Conservation (phyloP, 1,140 invertebrate genomes). For the Drosophila busckii region DNA sequence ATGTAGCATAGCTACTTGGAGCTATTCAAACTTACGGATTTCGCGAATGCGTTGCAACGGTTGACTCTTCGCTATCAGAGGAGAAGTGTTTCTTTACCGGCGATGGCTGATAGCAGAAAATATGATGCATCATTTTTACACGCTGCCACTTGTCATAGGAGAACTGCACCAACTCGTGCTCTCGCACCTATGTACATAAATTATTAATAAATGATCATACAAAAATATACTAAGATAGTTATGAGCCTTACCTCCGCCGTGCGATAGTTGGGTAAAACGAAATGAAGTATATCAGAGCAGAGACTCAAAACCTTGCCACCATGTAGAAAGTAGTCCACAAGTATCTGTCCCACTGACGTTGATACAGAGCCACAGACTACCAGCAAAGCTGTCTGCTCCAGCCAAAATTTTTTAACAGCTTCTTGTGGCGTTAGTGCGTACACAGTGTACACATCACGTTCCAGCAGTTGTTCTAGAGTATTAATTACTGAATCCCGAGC, state of each 20-base stretch:
- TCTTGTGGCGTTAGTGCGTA: slow-evolving; percentile 85
- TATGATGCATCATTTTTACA: slow-evolving; percentile 91
- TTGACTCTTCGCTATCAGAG: slow-evolving; percentile 82
- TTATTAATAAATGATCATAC: background rate
- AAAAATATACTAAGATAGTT: background rate
- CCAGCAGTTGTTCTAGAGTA: slow-evolving; percentile 84
- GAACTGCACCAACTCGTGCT: slow-evolving; percentile 89
- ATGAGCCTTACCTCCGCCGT: slow-evolving; percentile 84
- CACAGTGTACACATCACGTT: slow-evolving; percentile 87
- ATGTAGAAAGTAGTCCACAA: slow-evolving; percentile 86
- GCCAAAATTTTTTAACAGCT: slow-evolving; percentile 84
- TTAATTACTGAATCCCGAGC: slow-evolving; percentile 86
- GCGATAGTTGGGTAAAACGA: slow-evolving; percentile 88
- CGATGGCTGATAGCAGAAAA: slow-evolving; percentile 92
- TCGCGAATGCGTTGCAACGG: slow-evolving; percentile 65
- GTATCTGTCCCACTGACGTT: slow-evolving; percentile 82
- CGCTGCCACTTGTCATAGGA: slow-evolving; percentile 90
- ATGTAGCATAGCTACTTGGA: background rate
- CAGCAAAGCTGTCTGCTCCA: slow-evolving; percentile 85
- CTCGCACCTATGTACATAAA: slow-evolving; percentile 81
- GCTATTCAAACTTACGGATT: slow-evolving; percentile 80
- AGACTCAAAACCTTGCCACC: slow-evolving; percentile 89
- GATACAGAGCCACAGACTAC: slow-evolving; percentile 88
- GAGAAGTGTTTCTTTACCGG: slow-evolving; percentile 89
- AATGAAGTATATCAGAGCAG: slow-evolving; percentile 89